These are phyloP conservation scores for Tupaia chinensis DNA, from an alignment of 2,113 vertebrate genomes.

Conservation along the genomic window DNA sequence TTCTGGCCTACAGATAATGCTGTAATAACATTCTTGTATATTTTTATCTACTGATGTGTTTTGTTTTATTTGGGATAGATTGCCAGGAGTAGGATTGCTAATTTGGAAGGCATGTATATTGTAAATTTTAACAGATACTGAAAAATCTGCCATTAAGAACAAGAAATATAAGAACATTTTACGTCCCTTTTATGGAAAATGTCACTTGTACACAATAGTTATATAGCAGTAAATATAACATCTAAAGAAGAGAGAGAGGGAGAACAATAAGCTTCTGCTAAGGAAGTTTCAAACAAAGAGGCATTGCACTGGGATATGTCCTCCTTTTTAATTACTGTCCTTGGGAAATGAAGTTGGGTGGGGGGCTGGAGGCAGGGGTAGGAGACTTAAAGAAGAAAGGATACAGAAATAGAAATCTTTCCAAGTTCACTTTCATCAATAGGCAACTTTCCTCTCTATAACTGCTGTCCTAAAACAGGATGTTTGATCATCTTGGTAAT, in stretches of 20 bases:
- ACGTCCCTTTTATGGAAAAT: slow-evolving; percentile 13
- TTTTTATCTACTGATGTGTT: background rate
- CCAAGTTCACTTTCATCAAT: slow-evolving; percentile 67
- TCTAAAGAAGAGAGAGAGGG: background rate
- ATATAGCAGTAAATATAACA: slow-evolving; percentile 21
- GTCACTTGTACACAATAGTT: background rate
- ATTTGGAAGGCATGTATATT: background rate
- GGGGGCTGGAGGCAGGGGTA: background rate
- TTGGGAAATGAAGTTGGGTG: slow-evolving; percentile 40
- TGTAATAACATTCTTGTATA: background rate
- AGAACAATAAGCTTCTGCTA: slow-evolving; percentile 58
- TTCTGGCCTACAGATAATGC: background rate
- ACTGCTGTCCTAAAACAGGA: slow-evolving; percentile 50
- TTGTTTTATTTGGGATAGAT: slow-evolving; percentile 2
- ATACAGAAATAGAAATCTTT: slow-evolving; percentile 64
- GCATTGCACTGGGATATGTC: slow-evolving; percentile 47
- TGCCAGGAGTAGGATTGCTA: background rate
- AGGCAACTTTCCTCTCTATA: slow-evolving; percentile 50
- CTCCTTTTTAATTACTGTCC: slow-evolving; percentile 64
- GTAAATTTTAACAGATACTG: slow-evolving; percentile 33
- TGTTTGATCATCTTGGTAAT: slow-evolving; percentile 19
- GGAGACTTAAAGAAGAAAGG: slow-evolving; percentile 52
- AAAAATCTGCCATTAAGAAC: background rate
- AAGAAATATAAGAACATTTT: slow-evolving; percentile 23
- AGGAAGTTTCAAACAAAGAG: slow-evolving; percentile 72